Base-by-base conservation (phyloP, 2,113 vertebrate species). In the Myotis lucifugus region DNA sequence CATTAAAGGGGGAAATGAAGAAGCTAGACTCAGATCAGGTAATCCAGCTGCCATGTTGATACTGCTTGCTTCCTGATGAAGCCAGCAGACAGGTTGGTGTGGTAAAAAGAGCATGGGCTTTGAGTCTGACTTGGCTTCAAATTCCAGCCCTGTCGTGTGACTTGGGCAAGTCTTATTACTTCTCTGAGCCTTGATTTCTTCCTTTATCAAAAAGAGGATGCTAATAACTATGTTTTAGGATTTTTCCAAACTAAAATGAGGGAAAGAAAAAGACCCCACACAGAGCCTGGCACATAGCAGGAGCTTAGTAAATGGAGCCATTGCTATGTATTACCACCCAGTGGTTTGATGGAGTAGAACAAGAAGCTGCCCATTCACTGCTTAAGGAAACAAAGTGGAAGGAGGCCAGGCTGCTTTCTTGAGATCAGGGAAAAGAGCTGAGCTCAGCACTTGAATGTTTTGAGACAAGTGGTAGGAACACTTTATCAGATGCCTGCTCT, bases 21-120 rank as follows among this genome's bases (percentile, higher is more conserved):
- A 98, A 91, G 89, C 96, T 98, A 97, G 98, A 98, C 40, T 96
- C 94, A 5, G 98, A 98, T 87, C 98, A 98, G 98, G 98, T 98
- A 97, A 98, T 86, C 61, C 85, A 95, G 90, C 94, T 83, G 88
- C 92, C 61, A 66, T 34, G 23, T 34, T 83, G 91, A 94, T 78
- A 85, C 61, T 1, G 5, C 90, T 87, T 11, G 1, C 92, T 93
- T 94, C 70, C 95, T 84, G 82, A 40, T 40, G 67, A 92, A 91
- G 67, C 89, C 89, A 69, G 90, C 83, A 89, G 67, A 88, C 94
- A 94, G 92, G 81, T 85, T 87, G 76, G 70, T 87, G 89, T 9
- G 84, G 70, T 83, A 40, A 50, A 79, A 83, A 50, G 40, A 93
- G 34, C 4, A 0, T n/a, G 79, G 90, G 73, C 90, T 90, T 85